phyloP scores from a whole-genome alignment of 2,888 invertebrate genomes.

The Cotesia congregata region DNA sequence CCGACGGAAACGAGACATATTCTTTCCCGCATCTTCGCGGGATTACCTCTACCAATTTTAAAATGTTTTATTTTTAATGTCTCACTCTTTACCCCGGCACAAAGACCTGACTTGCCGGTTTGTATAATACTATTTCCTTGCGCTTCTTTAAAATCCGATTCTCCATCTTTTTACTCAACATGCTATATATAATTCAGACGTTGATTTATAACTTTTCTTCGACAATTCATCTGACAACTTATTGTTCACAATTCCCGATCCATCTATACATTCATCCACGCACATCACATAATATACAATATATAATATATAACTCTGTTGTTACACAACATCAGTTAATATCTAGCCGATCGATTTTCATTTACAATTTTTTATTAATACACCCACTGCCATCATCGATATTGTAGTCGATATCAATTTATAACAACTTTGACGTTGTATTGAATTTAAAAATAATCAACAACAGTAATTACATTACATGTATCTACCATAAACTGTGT shows the following conservation, averaged over 20 bases:
- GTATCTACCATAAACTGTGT: background rate
- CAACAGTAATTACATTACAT: background rate
- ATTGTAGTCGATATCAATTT: background rate
- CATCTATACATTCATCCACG: background rate
- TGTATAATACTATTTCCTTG: conserved; percentile 20
- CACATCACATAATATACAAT: too few species aligned
- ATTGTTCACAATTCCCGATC: conserved; percentile 15
- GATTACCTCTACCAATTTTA: conserved; percentile 25
- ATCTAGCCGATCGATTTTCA: background rate
- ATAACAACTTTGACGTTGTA: background rate
- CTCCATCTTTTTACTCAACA: conserved; percentile 13
- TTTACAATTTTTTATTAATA: background rate
- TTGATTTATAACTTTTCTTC: conserved; percentile 27
- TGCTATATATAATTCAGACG: conserved; percentile 1
- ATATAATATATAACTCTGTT: background rate
- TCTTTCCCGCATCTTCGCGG: conserved; percentile 25
- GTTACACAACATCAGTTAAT: background rate
- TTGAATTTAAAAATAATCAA: background rate
- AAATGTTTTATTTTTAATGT: conserved; percentile 10
- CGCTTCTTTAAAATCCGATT: conserved; percentile 12
- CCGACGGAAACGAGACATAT: conserved; percentile 30
- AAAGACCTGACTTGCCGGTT: background rate
- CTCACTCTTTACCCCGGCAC: conserved; percentile 7
- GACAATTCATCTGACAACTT: conserved; percentile 23
- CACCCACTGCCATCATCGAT: background rate